Conservation (phyloP, 2,888 invertebrate species). For the Torymus texanus region DNA sequence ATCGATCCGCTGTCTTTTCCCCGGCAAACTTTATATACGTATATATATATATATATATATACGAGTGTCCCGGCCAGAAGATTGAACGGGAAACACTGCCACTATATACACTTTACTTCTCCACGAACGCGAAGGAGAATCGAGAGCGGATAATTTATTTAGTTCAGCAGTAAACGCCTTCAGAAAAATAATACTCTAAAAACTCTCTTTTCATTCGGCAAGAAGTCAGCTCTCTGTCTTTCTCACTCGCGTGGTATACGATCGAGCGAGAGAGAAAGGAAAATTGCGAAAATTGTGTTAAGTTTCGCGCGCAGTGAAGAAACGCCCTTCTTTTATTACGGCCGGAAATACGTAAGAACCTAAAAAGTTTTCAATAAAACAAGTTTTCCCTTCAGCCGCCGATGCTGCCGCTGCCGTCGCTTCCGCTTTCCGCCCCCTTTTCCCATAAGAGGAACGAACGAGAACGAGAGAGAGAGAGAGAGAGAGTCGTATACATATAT, state of each 20-base stretch:
- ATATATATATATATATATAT: too few species aligned
- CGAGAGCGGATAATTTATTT: conserved; percentile 50
- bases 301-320: conserved; percentile 34
- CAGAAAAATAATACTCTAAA: conserved; percentile 46
- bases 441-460: neutral
- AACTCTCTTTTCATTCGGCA: conserved; percentile 13
- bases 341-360: conserved; percentile 25
- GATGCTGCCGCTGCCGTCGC: too few species aligned
- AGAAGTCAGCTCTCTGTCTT: too few species aligned
- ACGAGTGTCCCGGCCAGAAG: neutral
- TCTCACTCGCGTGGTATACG: too few species aligned
- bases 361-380: conserved; percentile 54
- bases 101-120: conserved; percentile 7
- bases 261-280: conserved; percentile 2
- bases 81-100: conserved; percentile 7
- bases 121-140: conserved; percentile 18
- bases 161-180: conserved; percentile 47
- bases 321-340: conserved; percentile 48
- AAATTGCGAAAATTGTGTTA: conserved; percentile 53
- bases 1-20: too few species aligned
- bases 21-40: too few species aligned
- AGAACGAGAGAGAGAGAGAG: neutral
- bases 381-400: conserved; percentile 38
- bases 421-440: neutral
- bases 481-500: neutral